phyloP scores from a whole-genome alignment of 1,140 invertebrate genomes.

The Maniola jurtina region DNA sequence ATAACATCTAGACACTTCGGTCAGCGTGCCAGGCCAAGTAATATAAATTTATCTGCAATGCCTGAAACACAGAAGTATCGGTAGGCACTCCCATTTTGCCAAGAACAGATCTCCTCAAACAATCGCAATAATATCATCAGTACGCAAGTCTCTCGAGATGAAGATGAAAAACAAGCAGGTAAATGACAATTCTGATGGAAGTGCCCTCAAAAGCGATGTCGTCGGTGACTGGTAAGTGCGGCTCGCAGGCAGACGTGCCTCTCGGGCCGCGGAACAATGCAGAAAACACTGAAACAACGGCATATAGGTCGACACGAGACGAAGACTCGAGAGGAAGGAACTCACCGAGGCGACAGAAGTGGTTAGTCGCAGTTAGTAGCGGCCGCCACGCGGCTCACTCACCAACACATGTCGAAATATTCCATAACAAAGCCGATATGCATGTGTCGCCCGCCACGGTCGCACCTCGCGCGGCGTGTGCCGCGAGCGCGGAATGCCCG shows the following conservation, averaged over 20 bases:
- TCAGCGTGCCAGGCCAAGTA: no score
- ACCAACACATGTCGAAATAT: constrained; percentile 76
- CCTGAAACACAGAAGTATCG: no score
- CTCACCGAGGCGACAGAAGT: constrained; percentile 42
- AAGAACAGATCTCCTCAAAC: not conserved
- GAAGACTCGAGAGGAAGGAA: constrained; percentile 36
- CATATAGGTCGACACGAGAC: constrained; percentile 39
- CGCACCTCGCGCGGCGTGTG: constrained; percentile 39
- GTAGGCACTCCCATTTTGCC: no score
- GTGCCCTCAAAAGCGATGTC: constrained; percentile 26
- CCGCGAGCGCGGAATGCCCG: constrained; percentile 32
- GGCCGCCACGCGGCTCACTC: constrained; percentile 52
- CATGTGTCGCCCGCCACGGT: constrained; percentile 36
- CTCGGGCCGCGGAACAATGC: constrained; percentile 31
- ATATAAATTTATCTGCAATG: no score
- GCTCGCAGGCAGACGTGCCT: constrained; percentile 27
- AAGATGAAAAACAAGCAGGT: not conserved
- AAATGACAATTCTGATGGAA: constrained; percentile 13
- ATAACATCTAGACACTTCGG: no score
- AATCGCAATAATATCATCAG: not conserved
- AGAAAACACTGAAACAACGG: constrained; percentile 34
- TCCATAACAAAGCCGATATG: constrained; percentile 56
- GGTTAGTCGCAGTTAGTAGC: constrained; percentile 54
- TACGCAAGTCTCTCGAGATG: not conserved
- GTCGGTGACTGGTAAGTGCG: constrained; percentile 19